A percentile compares a stretch with the other conserved stretches of the same genome.
Conservation (phyloP, 2,888 invertebrate species). For the Drosophila parthenogenetica region DNA sequence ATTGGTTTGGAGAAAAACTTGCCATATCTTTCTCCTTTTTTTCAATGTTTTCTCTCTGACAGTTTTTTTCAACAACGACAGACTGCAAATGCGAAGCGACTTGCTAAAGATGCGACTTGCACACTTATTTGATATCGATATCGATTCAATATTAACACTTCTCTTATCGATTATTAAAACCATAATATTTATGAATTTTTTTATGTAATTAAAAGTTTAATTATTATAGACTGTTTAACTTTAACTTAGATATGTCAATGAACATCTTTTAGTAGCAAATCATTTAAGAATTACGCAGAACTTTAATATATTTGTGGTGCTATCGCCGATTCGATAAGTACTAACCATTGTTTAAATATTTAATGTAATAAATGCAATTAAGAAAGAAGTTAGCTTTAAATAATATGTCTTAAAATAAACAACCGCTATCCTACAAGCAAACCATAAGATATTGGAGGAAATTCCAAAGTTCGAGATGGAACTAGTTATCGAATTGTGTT, state of each 20-base stretch:
- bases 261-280: no score
- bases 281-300: no score
- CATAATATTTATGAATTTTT: neutral
- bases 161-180: neutral
- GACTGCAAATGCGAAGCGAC: conserved; percentile 28
- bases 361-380: no score
- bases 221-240: no score
- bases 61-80: conserved; percentile 32
- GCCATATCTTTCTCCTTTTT: conserved; percentile 42
- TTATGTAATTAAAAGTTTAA: no score
- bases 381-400: no score
- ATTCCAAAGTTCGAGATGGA: conserved; percentile 1
- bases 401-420: no score
- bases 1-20: conserved; percentile 70
- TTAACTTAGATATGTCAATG: no score
- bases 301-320: no score
- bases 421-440: neutral
- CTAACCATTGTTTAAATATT: no score
- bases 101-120: conserved; percentile 24
- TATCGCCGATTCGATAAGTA: no score
- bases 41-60: neutral
- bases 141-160: neutral
- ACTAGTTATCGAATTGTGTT: conserved; percentile 32
- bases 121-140: conserved; percentile 9
- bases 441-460: neutral